Evolutionary conservation across 2,113 vertebrate genomes (phyloP), one percentile per base, ranked within the genome.

Genomic region (Seriola rivoliana): DNA sequence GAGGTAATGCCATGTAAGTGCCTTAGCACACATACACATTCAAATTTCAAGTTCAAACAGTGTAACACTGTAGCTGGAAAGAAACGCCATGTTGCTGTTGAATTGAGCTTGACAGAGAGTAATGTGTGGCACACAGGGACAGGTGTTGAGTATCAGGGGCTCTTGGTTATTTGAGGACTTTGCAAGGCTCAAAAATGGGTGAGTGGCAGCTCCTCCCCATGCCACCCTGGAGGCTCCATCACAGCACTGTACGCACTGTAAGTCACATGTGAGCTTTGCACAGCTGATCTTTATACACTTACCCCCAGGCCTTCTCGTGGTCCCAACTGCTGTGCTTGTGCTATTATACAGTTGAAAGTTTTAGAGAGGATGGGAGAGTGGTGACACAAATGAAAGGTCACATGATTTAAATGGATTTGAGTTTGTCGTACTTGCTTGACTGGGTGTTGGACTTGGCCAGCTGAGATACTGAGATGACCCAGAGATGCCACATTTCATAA

Each of bases 121-220:
- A 3, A 11, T 48, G 50, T 17, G 32, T 32, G 32, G 3, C 46
- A 72, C 40, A 29, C n/a, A 5, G 9, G 75, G 40, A 32, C 1
- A 0, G 4, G 21, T 19, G 40, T 19, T 40, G 13, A 32, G 23
- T 40, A 54, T 8, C 8, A 1, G 19, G 1, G 38, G 34, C 17
- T 23, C 75, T 25, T 0, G 21, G 21, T 60, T 52, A 12, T 78
- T 60, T 69, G 17, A 58, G 12, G 29, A 50, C 23, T 46, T 66
- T 48, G 4, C 21, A 16, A 8, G 19, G 4, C 13, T 16, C 32
- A 48, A 52, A 44, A 25, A 50, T 36, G 38, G 38, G 34, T 36
- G 34, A 52, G 59, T 54, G 70, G 25, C 68, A 84, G 76, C 77
- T 80, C 29, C 71, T 66, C 58, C 9, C 21, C 54, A 40, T 48